A percentile compares a stretch with the other conserved stretches of the same genome.
These are phyloP conservation scores for Saccopteryx leptura DNA, from an alignment of 2,113 vertebrate genomes.

Conservation along the genomic window DNA sequence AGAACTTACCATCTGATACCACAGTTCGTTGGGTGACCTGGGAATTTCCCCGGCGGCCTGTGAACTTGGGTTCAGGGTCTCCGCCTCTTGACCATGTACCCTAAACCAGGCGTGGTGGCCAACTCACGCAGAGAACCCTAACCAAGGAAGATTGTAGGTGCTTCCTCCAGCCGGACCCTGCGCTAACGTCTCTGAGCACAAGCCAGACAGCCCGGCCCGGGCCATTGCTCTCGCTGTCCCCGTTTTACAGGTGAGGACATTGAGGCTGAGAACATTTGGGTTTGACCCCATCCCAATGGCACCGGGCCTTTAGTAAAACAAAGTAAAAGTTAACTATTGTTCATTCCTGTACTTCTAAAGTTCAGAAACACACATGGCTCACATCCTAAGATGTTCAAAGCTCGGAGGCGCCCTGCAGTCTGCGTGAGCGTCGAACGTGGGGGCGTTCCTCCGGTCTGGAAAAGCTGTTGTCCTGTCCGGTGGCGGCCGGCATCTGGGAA, in stretches of 20 bases:
- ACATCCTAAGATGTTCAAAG: constrained; percentile 40
- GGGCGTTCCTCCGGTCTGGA: no score
- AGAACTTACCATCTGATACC: neutral
- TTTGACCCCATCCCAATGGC: neutral
- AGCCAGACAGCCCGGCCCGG: neutral
- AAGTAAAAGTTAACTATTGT: neutral
- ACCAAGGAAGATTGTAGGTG: accelerated
- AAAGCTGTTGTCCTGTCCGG: constrained; percentile 22
- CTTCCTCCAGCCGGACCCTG: neutral
- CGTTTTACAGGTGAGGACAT: neutral
- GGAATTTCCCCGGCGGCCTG: no score
- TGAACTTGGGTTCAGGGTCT: neutral
- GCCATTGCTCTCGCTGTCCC: neutral
- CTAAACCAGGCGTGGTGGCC: neutral
- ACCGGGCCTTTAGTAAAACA: neutral
- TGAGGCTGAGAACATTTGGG: neutral
- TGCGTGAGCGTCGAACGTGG: constrained; percentile 15
- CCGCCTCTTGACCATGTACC: accelerated
- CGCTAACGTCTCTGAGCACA: accelerated
- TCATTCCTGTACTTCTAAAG: neutral
- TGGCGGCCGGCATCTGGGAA: constrained; percentile 30
- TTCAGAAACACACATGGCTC: constrained; percentile 33
- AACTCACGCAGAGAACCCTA: neutral
- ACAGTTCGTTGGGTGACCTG: no score
- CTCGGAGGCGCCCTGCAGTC: constrained; percentile 27